Evolutionary conservation across 1,140 invertebrate species (phyloP), one percentile per base, ranked within the genome.

Genomic region (Yoshiicerus persimilis): DNA sequence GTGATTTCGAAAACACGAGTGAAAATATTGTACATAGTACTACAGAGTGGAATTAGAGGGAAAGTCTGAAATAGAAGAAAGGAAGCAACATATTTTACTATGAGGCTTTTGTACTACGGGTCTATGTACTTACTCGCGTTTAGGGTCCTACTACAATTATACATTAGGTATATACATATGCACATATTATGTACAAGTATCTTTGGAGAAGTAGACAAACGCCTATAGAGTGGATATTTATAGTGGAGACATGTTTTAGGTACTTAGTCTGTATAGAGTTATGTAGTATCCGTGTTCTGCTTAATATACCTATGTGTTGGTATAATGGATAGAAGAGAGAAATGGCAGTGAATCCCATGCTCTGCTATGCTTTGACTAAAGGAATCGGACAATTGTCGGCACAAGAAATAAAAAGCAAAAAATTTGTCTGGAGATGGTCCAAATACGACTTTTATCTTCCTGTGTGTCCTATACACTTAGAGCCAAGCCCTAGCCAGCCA

Each of bases 401-500:
- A 47, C 25, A 84, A 84, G 83, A 38, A 84, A 84, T 84, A 47
- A 84, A 84, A 84, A 38, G 41, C 38, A 62, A 84, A 84, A 84
- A 84, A 84, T 47, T 84, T 84, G 83, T 84, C 83, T 84, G 83
- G 83, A 84, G 83, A 41, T 56, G 38, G 83, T 84, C 83, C 83
- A 84, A 84, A 84, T 47, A 84, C 23, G 83, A 84, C 38, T 84
- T 84, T 80, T 80, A 34, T 80, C 13, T 80, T 34, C 32, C 30
- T 34, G 30, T n/a, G n/a, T 47, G 16, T 20, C 11, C 41, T 56
- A 56, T n/a, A 6, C 47, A 56, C 47, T n/a, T 56, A 56, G 13
- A 16, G 16, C 39, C 16, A n/a, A n/a, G 9, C 3, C 1, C 8
- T 5, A 16, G 0, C 20, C 20, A n/a, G 47, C 47, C 47, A 56